A percentile compares a stretch with the other conserved stretches of the same genome.
phyloP scores from a whole-genome alignment of 2,888 invertebrate species.

The Oscheius sp. region DNA sequence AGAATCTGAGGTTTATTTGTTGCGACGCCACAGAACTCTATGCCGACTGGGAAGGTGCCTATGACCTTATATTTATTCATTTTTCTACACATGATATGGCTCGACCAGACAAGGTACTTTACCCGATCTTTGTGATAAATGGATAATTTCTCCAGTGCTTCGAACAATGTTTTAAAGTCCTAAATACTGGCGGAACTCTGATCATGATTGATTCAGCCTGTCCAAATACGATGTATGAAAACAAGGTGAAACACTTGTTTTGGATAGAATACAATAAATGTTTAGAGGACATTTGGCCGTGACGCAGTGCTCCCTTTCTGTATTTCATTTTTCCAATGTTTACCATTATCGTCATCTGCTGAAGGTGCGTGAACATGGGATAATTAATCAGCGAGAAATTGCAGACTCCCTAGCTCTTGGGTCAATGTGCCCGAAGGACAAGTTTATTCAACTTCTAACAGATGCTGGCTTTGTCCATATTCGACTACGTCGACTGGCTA shows the following conservation, averaged over 20 bases:
- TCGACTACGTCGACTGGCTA: background rate
- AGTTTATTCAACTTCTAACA: background rate
- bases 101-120: slow-evolving; percentile 16
- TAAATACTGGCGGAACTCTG: background rate
- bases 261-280: no score
- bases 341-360: background rate
- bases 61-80: slow-evolving; percentile 18
- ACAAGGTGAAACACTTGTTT: background rate
- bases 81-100: slow-evolving; percentile 11
- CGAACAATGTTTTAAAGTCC: slow-evolving; percentile 1
- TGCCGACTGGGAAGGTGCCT: background rate
- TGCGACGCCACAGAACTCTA: background rate
- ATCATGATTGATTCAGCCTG: slow-evolving; percentile 21
- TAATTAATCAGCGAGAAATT: background rate
- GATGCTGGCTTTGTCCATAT: background rate
- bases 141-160: slow-evolving; percentile 9
- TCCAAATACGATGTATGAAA: slow-evolving; percentile 6
- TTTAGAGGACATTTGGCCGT: background rate
- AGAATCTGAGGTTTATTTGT: background rate
- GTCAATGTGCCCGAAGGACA: slow-evolving; percentile 11
- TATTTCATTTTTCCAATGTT: slow-evolving; percentile 18
- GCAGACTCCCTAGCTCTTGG: slow-evolving; percentile 11
- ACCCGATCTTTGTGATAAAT: background rate
- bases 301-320: background rate
- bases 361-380: background rate